Evolutionary conservation across 2,113 vertebrate species (phyloP).

Genomic region (Bubalus kerabau): DNA sequence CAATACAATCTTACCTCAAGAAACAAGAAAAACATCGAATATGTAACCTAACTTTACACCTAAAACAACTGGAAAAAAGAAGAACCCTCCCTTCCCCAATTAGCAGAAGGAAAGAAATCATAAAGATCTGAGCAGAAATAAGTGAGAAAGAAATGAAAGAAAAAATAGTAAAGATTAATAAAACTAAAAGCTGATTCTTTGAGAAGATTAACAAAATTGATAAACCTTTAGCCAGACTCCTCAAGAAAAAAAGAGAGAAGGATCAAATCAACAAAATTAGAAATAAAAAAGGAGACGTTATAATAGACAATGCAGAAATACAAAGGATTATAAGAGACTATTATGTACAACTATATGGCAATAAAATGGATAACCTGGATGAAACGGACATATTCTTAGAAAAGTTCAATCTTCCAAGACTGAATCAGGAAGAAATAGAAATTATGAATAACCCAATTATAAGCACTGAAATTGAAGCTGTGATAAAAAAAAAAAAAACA

Average conservation of each 20-base stretch:
- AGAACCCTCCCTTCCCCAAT: background rate
- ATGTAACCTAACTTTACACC: background rate
- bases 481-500: background rate
- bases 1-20: background rate
- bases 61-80: background rate
- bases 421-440: background rate
- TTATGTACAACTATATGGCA: background rate
- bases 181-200: background rate
- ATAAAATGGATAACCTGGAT: background rate
- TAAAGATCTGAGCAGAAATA: background rate
- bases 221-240: background rate
- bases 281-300: background rate
- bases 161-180: background rate
- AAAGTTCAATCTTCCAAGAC: background rate
- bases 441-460: background rate
- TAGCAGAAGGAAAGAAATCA: background rate
- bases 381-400: background rate
- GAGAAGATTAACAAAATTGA: background rate
- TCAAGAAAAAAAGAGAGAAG: background rate
- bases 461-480: background rate
- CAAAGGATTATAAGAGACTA: background rate
- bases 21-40: background rate
- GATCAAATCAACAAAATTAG: background rate
- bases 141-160: background rate
- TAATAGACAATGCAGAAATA: background rate